These are phyloP conservation scores for Halichoeres trimaculatus DNA, from an alignment of 2,113 vertebrate species.

Conservation along the genomic window DNA sequence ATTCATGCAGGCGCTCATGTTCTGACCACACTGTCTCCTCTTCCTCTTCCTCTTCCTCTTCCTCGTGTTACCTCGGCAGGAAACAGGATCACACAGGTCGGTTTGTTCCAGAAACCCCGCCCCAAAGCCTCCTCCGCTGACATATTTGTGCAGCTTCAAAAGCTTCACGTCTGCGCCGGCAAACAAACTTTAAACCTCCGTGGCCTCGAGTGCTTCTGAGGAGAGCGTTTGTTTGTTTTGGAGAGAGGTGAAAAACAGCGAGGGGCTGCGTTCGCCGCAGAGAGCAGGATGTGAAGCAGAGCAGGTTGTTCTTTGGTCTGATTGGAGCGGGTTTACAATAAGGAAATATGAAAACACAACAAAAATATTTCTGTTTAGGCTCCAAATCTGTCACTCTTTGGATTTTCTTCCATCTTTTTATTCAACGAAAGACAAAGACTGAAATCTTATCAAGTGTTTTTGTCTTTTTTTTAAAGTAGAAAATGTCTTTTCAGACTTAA, in stretches of 20 bases:
- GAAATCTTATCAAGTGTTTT: too few species aligned
- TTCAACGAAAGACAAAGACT: too few species aligned
- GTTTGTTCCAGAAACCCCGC: conserved; percentile 37
- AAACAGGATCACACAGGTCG: too few species aligned
- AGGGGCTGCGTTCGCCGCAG: conserved; percentile 9
- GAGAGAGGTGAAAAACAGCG: neutral
- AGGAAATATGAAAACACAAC: neutral
- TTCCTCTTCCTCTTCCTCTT: conserved; percentile 33
- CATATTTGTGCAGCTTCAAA: conserved; percentile 16
- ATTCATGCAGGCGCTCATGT: conserved; percentile 61
- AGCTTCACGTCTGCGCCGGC: neutral
- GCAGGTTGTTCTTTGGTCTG: conserved; percentile 19
- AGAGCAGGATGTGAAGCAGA: neutral
- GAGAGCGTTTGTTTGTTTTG: conserved; percentile 6
- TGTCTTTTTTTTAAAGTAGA: too few species aligned
- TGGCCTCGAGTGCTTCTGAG: neutral
- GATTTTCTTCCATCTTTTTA: too few species aligned
- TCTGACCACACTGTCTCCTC: conserved; percentile 34
- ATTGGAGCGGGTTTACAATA: conserved; percentile 12
- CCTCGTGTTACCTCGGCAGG: conserved; percentile 28
- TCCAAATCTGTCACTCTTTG: too few species aligned
- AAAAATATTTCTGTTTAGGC: neutral
- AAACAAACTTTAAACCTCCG: conserved; percentile 26
- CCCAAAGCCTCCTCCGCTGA: too few species aligned
- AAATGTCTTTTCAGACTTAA: too few species aligned